Base-by-base conservation (phyloP, 1,140 invertebrate genomes). In the Drosophila nebulosa region DNA sequence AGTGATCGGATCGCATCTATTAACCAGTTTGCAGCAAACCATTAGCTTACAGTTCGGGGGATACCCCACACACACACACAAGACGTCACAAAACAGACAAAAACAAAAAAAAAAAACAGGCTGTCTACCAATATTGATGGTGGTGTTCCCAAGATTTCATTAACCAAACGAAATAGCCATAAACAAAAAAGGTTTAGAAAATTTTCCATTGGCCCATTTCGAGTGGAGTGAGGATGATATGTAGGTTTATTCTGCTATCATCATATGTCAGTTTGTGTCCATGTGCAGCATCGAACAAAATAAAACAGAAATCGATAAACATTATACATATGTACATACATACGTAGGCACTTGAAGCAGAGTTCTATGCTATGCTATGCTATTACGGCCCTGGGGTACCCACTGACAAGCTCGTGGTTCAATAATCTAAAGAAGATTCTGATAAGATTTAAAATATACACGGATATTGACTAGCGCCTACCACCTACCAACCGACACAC, bases 391-490 rank as follows among this genome's bases (percentile, higher is more conserved):
- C 39, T 71, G 51, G 22, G 65, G 59, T 27, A 21, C 5, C 2
- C 2, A 58, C 50, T 83, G 78, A 78, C 74, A 74, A 78, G 75
- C 51, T 59, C 39, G 60, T 64, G 57, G 35, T 56, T 32, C 55
- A 59, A 65, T 81, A 85, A 86, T 88, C 78, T 71, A 69, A 58
- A 74, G 81, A 70, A 86, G 81, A 77, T 30, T 78, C 7, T 32
- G 78, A 80, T 80, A 79, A 79, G 78, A 80, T 78, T 78, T 56
- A 63, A 78, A 73, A 73, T 51, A 35, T 46, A 32, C 35, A 36
- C 18, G 51, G 32, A 53, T 36, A 50, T 50, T 56, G 36, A 16
- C 42, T 21, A 32, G 30, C 51, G 71, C 52, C 71, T 14, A n/a
- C 27, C 27, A 30, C 10, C 27, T 30, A 30, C 27, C 27, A 6